These are phyloP conservation scores for Schizothorax lantsangensis DNA, from an alignment of 2,797 vertebrate genomes.

Conservation along the genomic window DNA sequence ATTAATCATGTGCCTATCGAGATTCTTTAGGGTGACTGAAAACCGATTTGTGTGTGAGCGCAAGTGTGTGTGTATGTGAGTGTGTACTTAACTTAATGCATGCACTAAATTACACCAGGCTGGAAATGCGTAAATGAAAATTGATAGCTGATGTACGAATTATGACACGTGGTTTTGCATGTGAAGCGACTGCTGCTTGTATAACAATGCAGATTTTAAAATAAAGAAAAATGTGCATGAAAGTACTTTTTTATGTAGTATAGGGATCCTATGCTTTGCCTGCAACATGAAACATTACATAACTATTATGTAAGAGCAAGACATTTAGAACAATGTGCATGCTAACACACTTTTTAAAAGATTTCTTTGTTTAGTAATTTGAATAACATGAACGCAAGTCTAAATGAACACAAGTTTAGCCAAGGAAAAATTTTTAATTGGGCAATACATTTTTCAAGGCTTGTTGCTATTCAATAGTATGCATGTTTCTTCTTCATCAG, in stretches of 20 bases:
- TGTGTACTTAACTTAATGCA: constrained; percentile 37
- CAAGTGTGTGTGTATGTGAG: constrained; percentile 9
- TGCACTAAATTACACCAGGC: constrained; percentile 40
- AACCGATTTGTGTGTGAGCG: constrained; percentile 53
- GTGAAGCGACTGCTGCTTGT: constrained; percentile 33
- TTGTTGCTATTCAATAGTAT: constrained; percentile 33
- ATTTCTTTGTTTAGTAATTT: constrained; percentile 13
- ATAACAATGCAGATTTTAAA: constrained; percentile 6
- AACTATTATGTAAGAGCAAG: constrained; percentile 14
- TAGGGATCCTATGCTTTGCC: constrained; percentile 2
- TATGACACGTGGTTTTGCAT: constrained; percentile 48
- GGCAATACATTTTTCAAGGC: constrained; percentile 10
- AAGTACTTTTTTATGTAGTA: neutral
- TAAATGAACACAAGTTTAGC: constrained; percentile 11
- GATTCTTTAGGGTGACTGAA: constrained; percentile 69
- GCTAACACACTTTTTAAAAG: neutral
- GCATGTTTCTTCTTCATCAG: constrained; percentile 4
- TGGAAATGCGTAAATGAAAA: constrained; percentile 42
- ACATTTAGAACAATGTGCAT: constrained; percentile 5
- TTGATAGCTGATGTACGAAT: constrained; percentile 49
- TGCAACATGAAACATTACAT: constrained; percentile 9
- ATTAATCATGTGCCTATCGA: constrained; percentile 79
- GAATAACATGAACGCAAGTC: constrained; percentile 6
- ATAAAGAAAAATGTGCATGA: neutral
- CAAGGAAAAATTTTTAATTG: constrained; percentile 31